Percentiles rank a stretch among this genome's conserved stretches.
phyloP scores from a whole-genome alignment of 2,797 vertebrate species.

The Schizothorax lantsangensis region DNA sequence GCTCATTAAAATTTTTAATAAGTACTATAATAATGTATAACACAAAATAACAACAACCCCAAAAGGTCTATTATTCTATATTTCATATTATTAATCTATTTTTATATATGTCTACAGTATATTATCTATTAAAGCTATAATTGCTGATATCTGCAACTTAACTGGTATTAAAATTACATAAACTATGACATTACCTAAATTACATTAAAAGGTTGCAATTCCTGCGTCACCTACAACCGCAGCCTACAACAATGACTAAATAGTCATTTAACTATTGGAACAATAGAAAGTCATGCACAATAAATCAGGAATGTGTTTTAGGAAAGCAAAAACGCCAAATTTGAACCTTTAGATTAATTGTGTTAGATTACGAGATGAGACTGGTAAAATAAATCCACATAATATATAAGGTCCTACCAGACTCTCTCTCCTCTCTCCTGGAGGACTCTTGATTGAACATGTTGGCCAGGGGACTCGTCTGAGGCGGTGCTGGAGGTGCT shows the following conservation, averaged over 20 bases:
- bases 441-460: slow-evolving; percentile 84
- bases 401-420: slow-evolving; percentile 21
- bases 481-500: slow-evolving; percentile 72
- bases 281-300: background rate
- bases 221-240: background rate
- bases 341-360: background rate
- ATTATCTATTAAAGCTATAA: background rate
- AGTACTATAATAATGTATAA: no score
- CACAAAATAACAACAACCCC: no score
- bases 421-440: slow-evolving; percentile 56
- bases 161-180: background rate
- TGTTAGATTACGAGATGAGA: background rate
- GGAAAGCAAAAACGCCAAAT: background rate
- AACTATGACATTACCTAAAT: no score
- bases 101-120: no score
- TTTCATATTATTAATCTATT: no score
- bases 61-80: no score
- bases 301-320: background rate
- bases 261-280: background rate
- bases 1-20: background rate
- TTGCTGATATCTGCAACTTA: background rate
- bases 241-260: background rate
- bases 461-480: slow-evolving; percentile 87
- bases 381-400: background rate
- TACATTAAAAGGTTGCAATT: background rate